A percentile compares a stretch with the other conserved stretches of the same genome.
phyloP scores from a whole-genome alignment of 2,113 vertebrate species.

The Ptychochromis oligacanthus region DNA sequence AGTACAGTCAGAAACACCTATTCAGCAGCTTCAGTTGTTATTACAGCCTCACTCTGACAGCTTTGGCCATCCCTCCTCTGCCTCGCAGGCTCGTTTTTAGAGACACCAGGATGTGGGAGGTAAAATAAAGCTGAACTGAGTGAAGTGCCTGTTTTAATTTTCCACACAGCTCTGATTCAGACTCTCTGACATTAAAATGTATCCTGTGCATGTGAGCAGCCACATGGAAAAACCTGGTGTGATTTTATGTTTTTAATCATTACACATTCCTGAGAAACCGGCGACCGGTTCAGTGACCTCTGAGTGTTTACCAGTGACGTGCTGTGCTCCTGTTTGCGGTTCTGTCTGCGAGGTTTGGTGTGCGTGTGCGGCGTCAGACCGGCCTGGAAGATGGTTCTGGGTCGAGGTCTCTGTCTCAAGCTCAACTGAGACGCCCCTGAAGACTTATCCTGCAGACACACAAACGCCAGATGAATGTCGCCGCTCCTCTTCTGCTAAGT shows the following conservation, averaged over 20 bases:
- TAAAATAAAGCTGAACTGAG: neutral
- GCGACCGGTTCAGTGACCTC: neutral
- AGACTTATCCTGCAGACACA: constrained; percentile 46
- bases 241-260: neutral
- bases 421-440: constrained; percentile 39
- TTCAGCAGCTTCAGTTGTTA: no score
- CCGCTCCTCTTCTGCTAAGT: neutral
- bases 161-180: neutral
- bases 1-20: no score
- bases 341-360: constrained; percentile 65
- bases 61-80: no score
- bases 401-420: constrained; percentile 64
- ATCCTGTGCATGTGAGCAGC: no score
- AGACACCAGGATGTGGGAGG: neutral
- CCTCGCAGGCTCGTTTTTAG: neutral
- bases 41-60: no score
- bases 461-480: neutral
- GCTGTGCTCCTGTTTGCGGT: constrained; percentile 60
- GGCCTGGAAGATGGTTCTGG: constrained; percentile 76
- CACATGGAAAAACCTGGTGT: no score
- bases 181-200: no score
- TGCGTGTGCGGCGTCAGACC: constrained; percentile 26
- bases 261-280: neutral
- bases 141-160: neutral
- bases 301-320: constrained; percentile 33